phyloP scores from a whole-genome alignment of 2,888 invertebrate species.

The Resseliella maxima region DNA sequence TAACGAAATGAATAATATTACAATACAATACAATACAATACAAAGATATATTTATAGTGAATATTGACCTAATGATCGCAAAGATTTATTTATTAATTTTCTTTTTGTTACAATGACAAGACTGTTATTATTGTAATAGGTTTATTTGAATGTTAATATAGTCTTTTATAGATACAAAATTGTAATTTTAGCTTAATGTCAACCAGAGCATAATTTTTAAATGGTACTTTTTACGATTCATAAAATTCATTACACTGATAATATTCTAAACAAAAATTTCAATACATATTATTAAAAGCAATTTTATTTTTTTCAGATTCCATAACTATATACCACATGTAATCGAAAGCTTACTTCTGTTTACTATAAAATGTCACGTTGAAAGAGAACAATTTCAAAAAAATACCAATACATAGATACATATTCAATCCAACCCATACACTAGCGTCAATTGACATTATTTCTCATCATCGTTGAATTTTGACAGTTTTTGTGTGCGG shows the following conservation, averaged over 20 bases:
- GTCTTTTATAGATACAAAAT: too few relatives aligned
- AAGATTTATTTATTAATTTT: not conserved
- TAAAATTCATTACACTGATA: too few relatives aligned
- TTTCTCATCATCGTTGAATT: too few relatives aligned
- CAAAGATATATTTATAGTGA: not conserved
- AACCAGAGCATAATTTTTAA: too few relatives aligned
- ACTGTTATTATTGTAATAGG: not conserved
- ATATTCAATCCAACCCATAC: too few relatives aligned
- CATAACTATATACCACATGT: not conserved
- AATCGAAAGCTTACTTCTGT: not conserved
- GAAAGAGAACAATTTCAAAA: not conserved
- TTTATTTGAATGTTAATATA: not conserved
- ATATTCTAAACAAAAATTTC: too few relatives aligned
- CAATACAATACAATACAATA: not conserved
- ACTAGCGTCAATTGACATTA: too few relatives aligned
- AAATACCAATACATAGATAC: too few relatives aligned
- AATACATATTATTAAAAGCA: slow-evolving; percentile 6
- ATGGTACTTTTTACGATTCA: too few relatives aligned
- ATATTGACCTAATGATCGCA: slow-evolving; percentile 12
- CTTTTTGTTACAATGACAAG: not conserved
- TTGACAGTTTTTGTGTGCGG: too few relatives aligned
- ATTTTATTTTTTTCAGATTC: not conserved
- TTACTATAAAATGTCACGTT: not conserved
- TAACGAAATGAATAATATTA: too few relatives aligned
- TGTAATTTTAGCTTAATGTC: too few relatives aligned